Conservation (phyloP, 1,140 invertebrate species). For the Aphaenogaster rudis region DNA sequence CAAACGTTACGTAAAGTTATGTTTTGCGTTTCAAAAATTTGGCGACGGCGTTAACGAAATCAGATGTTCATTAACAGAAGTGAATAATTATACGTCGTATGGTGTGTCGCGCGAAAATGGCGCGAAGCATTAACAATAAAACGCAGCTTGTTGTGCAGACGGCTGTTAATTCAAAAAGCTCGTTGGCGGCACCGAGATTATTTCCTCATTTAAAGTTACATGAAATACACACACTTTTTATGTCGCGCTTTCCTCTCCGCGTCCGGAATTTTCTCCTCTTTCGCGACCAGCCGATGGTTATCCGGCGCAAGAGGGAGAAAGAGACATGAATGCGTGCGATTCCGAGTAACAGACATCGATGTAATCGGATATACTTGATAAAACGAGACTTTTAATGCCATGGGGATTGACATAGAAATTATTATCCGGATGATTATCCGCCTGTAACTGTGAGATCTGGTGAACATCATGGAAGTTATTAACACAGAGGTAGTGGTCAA, state of each 20-base stretch:
- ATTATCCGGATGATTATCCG: conserved; percentile 32
- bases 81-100: conserved; percentile 52
- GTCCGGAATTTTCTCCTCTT: not conserved
- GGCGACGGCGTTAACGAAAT: conserved; percentile 42
- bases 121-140: conserved; percentile 55
- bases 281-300: conserved; percentile 42
- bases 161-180: conserved; percentile 61
- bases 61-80: conserved; percentile 58
- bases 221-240: conserved; percentile 56
- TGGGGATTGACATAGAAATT: conserved; percentile 31
- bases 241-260: conserved; percentile 12
- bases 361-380: conserved; percentile 49
- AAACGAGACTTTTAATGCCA: conserved; percentile 51
- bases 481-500: conserved; percentile 1
- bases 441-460: not conserved
- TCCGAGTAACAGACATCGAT: conserved; percentile 32
- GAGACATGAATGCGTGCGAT: conserved; percentile 24
- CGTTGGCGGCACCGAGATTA: conserved; percentile 55
- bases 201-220: conserved; percentile 62
- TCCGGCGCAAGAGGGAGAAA: conserved; percentile 5
- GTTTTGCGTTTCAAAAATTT: conserved; percentile 28
- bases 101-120: conserved; percentile 16
- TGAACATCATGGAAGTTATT: conserved; percentile 36
- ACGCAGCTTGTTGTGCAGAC: conserved; percentile 33
- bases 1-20: conserved; percentile 6